Conservation (phyloP, 2,888 invertebrate species). For the Frankliniella fusca region DNA sequence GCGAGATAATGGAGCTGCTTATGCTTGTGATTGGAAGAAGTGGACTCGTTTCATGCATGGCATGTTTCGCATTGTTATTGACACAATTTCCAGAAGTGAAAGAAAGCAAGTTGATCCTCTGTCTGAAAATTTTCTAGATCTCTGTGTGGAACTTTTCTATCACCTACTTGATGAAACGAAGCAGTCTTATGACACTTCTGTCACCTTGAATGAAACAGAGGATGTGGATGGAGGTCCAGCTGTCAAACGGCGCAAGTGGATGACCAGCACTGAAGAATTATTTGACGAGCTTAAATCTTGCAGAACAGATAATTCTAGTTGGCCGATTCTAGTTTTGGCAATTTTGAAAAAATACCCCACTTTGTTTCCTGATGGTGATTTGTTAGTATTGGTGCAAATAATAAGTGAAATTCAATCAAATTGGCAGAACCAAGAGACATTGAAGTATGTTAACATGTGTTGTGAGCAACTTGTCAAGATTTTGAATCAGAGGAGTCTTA, state of each 20-base stretch:
- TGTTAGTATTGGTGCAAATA: neutral
- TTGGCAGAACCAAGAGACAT: neutral
- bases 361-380: neutral
- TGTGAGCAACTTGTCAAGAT: neutral
- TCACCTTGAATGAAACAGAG: slow-evolving; percentile 29
- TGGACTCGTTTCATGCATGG: slow-evolving; percentile 49
- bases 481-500: neutral
- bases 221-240: slow-evolving; percentile 19
- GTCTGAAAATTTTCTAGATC: slow-evolving; percentile 35
- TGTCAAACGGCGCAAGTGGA: slow-evolving; percentile 30
- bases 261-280: neutral
- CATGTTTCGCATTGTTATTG: slow-evolving; percentile 43
- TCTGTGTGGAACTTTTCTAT: slow-evolving; percentile 38
- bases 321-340: neutral
- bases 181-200: neutral
- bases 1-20: slow-evolving; percentile 44
- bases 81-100: neutral
- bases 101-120: slow-evolving; percentile 31
- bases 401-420: neutral
- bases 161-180: slow-evolving; percentile 34
- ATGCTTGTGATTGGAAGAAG: slow-evolving; percentile 46
- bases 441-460: neutral
- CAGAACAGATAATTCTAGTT: neutral
- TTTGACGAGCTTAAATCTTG: neutral
- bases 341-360: neutral